Base-by-base conservation (phyloP, 53 echinoderm and acorn worm species). In the Apostichopus leukothele region DNA sequence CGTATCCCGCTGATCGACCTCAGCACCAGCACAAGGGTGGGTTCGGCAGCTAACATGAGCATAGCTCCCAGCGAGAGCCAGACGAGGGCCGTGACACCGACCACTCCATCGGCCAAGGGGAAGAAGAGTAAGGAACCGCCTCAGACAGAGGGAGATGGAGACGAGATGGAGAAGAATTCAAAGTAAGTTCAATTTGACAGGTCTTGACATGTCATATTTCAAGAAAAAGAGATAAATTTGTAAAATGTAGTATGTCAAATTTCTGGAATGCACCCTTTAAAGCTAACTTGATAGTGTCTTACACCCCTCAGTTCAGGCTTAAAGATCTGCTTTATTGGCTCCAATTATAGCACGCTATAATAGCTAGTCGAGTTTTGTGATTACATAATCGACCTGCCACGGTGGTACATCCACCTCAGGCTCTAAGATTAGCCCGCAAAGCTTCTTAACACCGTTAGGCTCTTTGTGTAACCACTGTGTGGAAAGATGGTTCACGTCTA, bases 1-100 rank as follows among this genome's bases (percentile, higher is more conserved):
- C 94, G 99, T 5, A 94, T 99, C 51, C 99, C 99, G 5, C 93
- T 99, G 73, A 99, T 99, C 23, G 99, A 99, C 60, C 93, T 99
- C 53, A 92, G 92, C 18, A 90, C 92, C 66, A 91, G 88, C 10
- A 91, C 94, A 78, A 92, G 99, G 75, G 93, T 94, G 0, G 93
- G 90, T 3, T 98, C 98, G 0, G 88, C 89, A 13, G 89, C 91
- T 6, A 88, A 93, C 16, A 90, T 89, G 84, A 94, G 93, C 18
- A 89, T 88, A 22, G 90, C 77, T 25, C 93, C 96, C 67, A 96
- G 94, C 78, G 96, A 96, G 89, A 91, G 93, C 52, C 86, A 92
- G 79, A 53, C 89, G 83, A 79, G 94, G 86, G 60, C 89, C 71
- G 90, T 90, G 76, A 89, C 94, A 73, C 91, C 94, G 55, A 92